Conservation (phyloP, 2,888 invertebrate genomes). For the Polydrusus cervinus region DNA sequence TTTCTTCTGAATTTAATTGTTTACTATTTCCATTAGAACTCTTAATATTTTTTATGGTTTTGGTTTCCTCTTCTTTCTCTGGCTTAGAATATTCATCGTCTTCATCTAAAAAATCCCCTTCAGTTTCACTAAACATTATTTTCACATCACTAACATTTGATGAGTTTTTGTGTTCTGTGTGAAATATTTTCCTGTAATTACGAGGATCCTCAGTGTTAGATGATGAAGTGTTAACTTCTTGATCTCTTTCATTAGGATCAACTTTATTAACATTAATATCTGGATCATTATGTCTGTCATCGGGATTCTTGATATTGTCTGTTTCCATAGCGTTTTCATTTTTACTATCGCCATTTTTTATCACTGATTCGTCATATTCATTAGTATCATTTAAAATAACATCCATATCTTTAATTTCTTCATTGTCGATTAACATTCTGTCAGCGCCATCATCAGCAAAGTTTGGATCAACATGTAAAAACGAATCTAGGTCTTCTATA, state of each 20-base stretch:
- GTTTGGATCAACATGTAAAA: slow-evolving; percentile 28
- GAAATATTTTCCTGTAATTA: slow-evolving; percentile 38
- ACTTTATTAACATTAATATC: not conserved
- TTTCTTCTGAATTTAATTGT: not conserved
- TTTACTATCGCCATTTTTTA: not conserved
- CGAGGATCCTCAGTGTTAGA: not conserved
- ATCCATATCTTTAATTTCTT: slow-evolving; percentile 38
- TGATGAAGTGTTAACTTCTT: not conserved
- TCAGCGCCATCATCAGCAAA: slow-evolving; percentile 19
- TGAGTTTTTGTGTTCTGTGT: slow-evolving; percentile 42
- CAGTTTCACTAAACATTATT: slow-evolving; percentile 49
- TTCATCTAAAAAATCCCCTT: slow-evolving; percentile 49
- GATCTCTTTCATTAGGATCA: not conserved
- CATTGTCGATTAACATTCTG: slow-evolving; percentile 26
- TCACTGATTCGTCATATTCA: too few relatives aligned
- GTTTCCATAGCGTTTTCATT: too few relatives aligned
- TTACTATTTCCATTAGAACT: not conserved
- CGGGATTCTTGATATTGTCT: not conserved
- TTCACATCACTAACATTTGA: slow-evolving; percentile 46
- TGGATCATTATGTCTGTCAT: not conserved
- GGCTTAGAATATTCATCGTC: slow-evolving; percentile 28
- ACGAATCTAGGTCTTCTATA: slow-evolving; percentile 21
- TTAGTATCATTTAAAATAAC: slow-evolving; percentile 22
- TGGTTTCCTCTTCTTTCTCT: not conserved
- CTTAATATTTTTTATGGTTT: not conserved